phyloP scores from a whole-genome alignment of 1,140 invertebrate genomes.

The Rhyacophila brunnea region DNA sequence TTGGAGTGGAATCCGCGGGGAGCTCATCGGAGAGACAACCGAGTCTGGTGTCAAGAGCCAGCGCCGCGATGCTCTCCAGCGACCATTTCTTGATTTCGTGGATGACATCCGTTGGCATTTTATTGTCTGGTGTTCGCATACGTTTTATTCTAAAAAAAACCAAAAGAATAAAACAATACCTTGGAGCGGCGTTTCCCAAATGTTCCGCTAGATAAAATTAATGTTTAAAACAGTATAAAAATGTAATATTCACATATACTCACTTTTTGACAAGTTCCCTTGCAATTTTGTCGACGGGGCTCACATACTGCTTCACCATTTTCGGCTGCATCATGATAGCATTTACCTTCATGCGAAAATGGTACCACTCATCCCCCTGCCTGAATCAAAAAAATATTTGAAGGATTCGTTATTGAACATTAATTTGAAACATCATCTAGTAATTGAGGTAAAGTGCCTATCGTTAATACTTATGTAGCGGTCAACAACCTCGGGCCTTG shows the following conservation, averaged over 20 bases:
- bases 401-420: no score
- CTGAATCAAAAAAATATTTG: slow-evolving; percentile 13
- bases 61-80: slow-evolving; percentile 65
- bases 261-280: slow-evolving; percentile 25
- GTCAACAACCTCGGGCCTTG: no score
- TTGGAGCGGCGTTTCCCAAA: no score
- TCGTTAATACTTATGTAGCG: no score
- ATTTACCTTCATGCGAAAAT: slow-evolving; percentile 31
- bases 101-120: slow-evolving; percentile 58
- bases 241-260: slow-evolving; percentile 1
- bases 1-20: slow-evolving; percentile 54
- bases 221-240: no score
- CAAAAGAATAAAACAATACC: no score
- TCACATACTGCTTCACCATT: slow-evolving; percentile 23
- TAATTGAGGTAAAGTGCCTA: no score
- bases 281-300: slow-evolving; percentile 25
- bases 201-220: no score
- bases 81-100: slow-evolving; percentile 67
- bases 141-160: slow-evolving; percentile 50
- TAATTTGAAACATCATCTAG: no score
- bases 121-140: slow-evolving; percentile 52
- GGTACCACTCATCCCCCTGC: slow-evolving; percentile 27
- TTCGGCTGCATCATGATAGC: slow-evolving; percentile 34
- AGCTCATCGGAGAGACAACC: slow-evolving; percentile 58
- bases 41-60: slow-evolving; percentile 67